Conservation (phyloP, 2,888 invertebrate genomes). For the Aphidius colemani region DNA sequence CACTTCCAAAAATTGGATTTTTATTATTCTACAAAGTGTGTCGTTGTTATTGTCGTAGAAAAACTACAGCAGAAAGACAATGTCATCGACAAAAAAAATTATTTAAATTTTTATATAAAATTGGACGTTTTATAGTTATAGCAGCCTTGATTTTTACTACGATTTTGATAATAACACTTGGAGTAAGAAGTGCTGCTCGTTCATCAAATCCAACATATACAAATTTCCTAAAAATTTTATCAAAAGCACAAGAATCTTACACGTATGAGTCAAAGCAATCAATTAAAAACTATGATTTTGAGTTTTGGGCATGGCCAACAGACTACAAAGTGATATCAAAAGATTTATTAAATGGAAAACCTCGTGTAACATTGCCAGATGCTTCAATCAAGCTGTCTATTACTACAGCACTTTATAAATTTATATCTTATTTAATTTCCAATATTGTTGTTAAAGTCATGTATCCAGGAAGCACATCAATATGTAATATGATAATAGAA, state of each 20-base stretch:
- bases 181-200: conserved; percentile 72
- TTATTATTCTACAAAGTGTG: conserved; percentile 65
- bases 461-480: conserved; percentile 84
- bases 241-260: conserved; percentile 51
- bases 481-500: conserved; percentile 75
- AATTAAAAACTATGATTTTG: conserved; percentile 82
- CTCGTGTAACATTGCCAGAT: not conserved
- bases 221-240: conserved; percentile 69
- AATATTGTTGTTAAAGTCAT: conserved; percentile 88
- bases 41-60: conserved; percentile 68
- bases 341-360: conserved; percentile 13
- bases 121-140: conserved; percentile 63
- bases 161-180: conserved; percentile 69
- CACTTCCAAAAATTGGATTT: conserved; percentile 74
- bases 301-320: conserved; percentile 83
- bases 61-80: conserved; percentile 51
- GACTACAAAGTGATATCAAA: conserved; percentile 63
- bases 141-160: conserved; percentile 69
- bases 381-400: no score
- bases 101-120: no score
- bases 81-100: conserved; percentile 41
- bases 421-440: conserved; percentile 77
- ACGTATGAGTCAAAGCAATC: conserved; percentile 63
- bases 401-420: conserved; percentile 66
- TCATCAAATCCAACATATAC: conserved; percentile 71